Base-by-base conservation (phyloP, 2,797 vertebrate species). In the Distichodus sexfasciatus region DNA sequence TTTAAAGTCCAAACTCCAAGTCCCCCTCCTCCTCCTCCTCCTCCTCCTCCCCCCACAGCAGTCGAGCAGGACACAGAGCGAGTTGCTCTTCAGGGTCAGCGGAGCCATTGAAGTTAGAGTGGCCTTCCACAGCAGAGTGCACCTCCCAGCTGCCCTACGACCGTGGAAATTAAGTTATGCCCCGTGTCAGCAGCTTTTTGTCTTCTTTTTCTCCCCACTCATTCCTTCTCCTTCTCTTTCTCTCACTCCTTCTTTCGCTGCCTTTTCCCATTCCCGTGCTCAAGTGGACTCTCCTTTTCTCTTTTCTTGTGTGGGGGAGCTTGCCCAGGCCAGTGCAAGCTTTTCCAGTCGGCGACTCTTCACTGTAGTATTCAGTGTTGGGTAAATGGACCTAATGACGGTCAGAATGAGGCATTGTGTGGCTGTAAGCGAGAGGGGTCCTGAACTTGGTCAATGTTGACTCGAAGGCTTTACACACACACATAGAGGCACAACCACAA, bases 161-260 rank as follows among this genome's bases (percentile, higher is more conserved):
- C 96, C 95, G 95, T 98, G 96, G 94, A 98, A 98, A 98, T 98
- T 97, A 98, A 98, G 96, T 97, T 98, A 98, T 98, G 95, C 94
- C 95, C 95, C 93, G 91, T 98, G 96, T 98, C 96, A 98, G 96
- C 95, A 94, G 94, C 93, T 92, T 92, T 73, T 91, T 91, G 88
- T 90, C 83, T 89, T 88, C 86, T 88, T 83, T 84, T 89, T 86
- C 85, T 84, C 83, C n/a, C n/a, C n/a, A n/a, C n/a, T n/a, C n/a
- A n/a, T n/a, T n/a, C n/a, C n/a, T n/a, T 87, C 74, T 87, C 84
- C 86, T 87, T 87, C 82, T 76, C 64, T 70, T 76, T 28, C 47
- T 46, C 57, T 75, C 85, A 74, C 79, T 79, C 86, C 89, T 85
- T 76, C 82, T 84, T 61, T 84, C 81, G 71, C 82, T 71, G 78